A percentile compares a stretch with the other conserved stretches of the same genome.
Evolutionary conservation across 2,888 invertebrate genomes (phyloP).

Genomic region (Heteromyza rotundicornis): DNA sequence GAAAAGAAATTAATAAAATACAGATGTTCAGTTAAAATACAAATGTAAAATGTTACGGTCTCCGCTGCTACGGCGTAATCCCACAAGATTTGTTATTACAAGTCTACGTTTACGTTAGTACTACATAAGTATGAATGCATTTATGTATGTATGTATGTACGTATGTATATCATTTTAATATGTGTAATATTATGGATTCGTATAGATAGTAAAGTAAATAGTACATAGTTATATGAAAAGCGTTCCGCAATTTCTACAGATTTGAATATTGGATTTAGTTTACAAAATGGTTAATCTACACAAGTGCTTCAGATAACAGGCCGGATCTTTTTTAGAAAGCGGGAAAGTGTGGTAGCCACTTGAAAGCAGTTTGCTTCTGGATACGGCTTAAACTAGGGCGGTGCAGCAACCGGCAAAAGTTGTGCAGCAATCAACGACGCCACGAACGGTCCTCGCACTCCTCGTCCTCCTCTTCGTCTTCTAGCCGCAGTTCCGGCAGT

Average conservation of each 20-base stretch:
- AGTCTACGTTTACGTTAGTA: background rate
- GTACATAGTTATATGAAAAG: background rate
- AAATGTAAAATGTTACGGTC: too few species aligned
- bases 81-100: background rate
- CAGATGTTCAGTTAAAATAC: too few species aligned
- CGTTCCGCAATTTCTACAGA: background rate
- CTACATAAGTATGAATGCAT: constrained; percentile 20
- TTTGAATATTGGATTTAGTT: background rate
- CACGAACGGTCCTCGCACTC: constrained; percentile 86
- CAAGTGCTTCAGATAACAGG: background rate
- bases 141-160: constrained; percentile 28
- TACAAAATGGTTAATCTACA: background rate
- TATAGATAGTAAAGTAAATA: background rate
- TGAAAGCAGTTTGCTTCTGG: background rate
- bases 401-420: background rate
- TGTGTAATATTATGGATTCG: background rate
- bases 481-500: constrained; percentile 73
- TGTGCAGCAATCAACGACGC: constrained; percentile 75
- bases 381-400: background rate
- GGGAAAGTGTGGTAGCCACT: background rate
- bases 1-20: constrained; percentile 32
- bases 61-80: too few species aligned
- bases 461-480: constrained; percentile 86
- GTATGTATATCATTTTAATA: background rate
- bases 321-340: background rate